Evolutionary conservation across 2,888 invertebrate genomes (phyloP).

Genomic region (Callyntrura guangdongensis): DNA sequence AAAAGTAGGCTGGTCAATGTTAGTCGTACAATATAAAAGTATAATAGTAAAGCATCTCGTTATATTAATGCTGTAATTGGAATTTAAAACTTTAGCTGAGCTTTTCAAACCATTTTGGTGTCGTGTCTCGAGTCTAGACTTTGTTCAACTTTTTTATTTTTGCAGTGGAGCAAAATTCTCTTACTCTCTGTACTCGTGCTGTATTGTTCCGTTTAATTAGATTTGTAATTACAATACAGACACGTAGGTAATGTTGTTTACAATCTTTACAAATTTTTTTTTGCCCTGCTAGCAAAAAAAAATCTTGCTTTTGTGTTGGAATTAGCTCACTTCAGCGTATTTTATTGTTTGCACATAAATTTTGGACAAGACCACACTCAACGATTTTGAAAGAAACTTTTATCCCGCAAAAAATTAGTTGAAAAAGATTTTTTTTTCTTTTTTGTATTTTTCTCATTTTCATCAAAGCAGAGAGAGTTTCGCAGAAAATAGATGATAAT

Average conservation of each 20-base stretch:
- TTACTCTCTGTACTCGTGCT: too few relatives aligned
- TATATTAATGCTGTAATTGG: background rate
- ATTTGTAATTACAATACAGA: conserved; percentile 24
- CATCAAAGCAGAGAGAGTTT: background rate
- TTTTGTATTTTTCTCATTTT: background rate
- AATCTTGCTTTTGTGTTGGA: background rate
- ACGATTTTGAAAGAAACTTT: conserved; percentile 16
- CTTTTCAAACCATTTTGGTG: background rate
- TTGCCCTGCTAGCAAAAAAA: background rate
- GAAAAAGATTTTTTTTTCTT: background rate
- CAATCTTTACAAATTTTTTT: background rate
- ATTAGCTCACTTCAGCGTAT: too few relatives aligned
- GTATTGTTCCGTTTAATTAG: conserved; percentile 25
- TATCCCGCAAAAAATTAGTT: background rate
- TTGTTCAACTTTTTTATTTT: background rate
- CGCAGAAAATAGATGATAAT: background rate
- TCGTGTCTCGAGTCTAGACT: background rate
- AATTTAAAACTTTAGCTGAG: background rate
- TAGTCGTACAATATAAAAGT: background rate
- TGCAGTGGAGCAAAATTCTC: too few relatives aligned
- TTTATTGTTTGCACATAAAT: background rate
- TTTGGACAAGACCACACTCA: conserved; percentile 28
- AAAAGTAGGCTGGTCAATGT: conserved; percentile 1
- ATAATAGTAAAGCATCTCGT: background rate
- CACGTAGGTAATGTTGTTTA: background rate